Evolutionary conservation across 2,888 invertebrate species (phyloP), one percentile per base, ranked within the genome.

Genomic region (Rapana venosa): DNA sequence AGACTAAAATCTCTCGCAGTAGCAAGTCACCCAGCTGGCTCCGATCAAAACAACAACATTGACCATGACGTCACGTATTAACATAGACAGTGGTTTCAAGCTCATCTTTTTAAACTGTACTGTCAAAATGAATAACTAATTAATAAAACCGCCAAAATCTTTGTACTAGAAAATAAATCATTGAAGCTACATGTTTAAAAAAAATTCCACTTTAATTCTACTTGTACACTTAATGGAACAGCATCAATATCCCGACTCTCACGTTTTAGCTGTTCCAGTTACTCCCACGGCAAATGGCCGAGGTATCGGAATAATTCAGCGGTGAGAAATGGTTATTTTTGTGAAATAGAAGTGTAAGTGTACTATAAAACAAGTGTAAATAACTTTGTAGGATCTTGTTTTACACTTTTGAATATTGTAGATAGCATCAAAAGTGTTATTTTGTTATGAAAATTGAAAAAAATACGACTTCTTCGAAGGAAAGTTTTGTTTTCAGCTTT

Each of bases 41-140:
- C 36, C 20, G 91, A 93, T 90, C 93, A 93, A 93, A 93, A 93
- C 93, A 93, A 93, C 91, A 93, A 93, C 92, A 93, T 92, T 90
- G 91, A 91, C 89, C 89, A 91, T 93, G 94, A 94, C 93, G 94
- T 94, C 93, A 93, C 92, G 88, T 87, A 90, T 91, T 88, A 90
- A 79, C 91, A 91, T 89, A 89, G 47, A 86, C 32, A 58, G 35
- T 66, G 20, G 20, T 56, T n/a, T 66, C 32, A 20, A 30, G 17
- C 11, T 30, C 35, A 20, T 30, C 30, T 58, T 85, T 85, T 58
- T 58, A 20, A 77, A 13, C 66, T 66, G 13, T 26, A 66, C 66
- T 22, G 47, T 66, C 77, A 77, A 35, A 81, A 15, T 20, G 20
- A 15, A 13, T 35, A 81, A 22, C 22, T 56, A 58, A 47, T 47